phyloP scores from a whole-genome alignment of 2,113 vertebrate species.

The Notarius lentiginosus region DNA sequence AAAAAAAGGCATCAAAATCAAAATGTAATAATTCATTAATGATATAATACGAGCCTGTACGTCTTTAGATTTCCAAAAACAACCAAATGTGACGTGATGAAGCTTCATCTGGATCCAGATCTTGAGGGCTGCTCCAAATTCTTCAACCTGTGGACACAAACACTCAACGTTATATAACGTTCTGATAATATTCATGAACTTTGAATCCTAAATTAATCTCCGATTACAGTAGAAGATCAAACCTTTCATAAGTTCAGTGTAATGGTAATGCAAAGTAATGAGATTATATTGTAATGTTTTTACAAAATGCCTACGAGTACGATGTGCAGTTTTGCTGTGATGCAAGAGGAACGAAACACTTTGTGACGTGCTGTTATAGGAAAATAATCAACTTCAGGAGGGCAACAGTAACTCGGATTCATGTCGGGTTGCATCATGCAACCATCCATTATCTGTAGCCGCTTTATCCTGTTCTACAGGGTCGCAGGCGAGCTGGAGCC shows the following conservation, averaged over 20 bases:
- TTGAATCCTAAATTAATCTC: neutral
- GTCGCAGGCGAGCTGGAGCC: too few species aligned
- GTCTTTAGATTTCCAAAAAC: neutral
- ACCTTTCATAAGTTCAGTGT: neutral
- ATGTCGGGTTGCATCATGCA: too few species aligned
- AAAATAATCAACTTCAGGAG: neutral
- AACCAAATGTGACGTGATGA: neutral
- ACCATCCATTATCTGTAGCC: too few species aligned
- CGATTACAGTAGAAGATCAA: neutral
- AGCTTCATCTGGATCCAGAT: neutral
- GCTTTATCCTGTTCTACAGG: too few species aligned
- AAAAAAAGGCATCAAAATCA: neutral
- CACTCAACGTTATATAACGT: neutral
- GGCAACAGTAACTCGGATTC: neutral
- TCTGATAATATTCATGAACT: neutral
- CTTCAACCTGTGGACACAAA: conserved; percentile 14
- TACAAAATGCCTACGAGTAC: neutral
- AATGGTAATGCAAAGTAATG: neutral
- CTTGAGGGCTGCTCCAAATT: neutral
- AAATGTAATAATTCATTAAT: neutral
- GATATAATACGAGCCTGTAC: neutral
- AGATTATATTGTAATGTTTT: neutral
- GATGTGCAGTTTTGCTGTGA: neutral
- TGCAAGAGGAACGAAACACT: neutral
- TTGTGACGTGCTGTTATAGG: neutral